Evolutionary conservation across 2,888 invertebrate genomes (phyloP), one percentile per base, ranked within the genome.

Genomic region (Ametastegia equiseti): DNA sequence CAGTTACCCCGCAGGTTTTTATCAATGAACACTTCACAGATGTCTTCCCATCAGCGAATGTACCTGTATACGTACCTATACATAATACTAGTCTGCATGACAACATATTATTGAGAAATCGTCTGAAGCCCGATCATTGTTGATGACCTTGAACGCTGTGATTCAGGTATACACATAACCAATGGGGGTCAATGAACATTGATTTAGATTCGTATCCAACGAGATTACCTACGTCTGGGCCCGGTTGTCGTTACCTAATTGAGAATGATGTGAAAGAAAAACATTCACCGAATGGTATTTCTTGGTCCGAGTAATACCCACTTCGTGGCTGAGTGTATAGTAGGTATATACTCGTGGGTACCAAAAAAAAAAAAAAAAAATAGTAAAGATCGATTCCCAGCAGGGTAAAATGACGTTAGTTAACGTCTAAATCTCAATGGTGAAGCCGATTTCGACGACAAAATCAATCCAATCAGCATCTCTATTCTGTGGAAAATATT

Each of bases 401-500:
- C 36, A 27, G n/a, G 9, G 19, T 36, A 33, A 63, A 27, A 63
- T 39, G 60, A 63, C 39, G 42, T 19, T 33, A 54, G 36, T 50
- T 50, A 54, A 75, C 54, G 75, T 75, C 54, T 75, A 36, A 13
- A 54, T 47, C n/a, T 5, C 11, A 36, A 57, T 33, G 36, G 36
- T 2, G 54, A 54, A n/a, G n/a, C 23, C 30, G 13, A 54, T 57
- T 42, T 78, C 42, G 60, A 78, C 63, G 27, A 60, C 27, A 78
- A 11, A 42, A 78, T 60, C 39, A 57, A 78, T 15, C 78, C 78
- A 78, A 78, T 78, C 78, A 78, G 60, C 15, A n/a, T 39, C 60
- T 63, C 57, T 60, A 60, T 63, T 78, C 39, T 78, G 23, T 54
- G n/a, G 19, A 23, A 42, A 60, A 60, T 42, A 78, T 57, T 39